Evolutionary conservation across 92 coral and sea anemone species (phyloP).

Genomic region (Paragorgia papillata): DNA sequence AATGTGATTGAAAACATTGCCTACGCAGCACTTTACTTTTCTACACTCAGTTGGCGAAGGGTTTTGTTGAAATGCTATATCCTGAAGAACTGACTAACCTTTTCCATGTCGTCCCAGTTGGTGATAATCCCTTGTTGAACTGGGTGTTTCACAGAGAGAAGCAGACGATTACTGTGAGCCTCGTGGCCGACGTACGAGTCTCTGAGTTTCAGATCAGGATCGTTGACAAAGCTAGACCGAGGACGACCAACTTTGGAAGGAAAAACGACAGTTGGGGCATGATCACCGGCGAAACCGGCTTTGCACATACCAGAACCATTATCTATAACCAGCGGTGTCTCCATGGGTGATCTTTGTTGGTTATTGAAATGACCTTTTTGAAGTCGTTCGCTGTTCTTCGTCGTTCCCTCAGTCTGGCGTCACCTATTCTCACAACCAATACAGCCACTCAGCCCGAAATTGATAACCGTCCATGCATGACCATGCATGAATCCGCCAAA

Average conservation of each 20-base stretch:
- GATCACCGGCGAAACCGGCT: constrained; percentile 96
- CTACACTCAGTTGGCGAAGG: no score
- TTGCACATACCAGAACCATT: constrained; percentile 98
- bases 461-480: neutral
- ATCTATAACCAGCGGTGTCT: constrained; percentile 87
- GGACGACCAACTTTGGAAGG: constrained; percentile 95
- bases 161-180: constrained; percentile 86
- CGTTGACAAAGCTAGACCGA: constrained; percentile 79
- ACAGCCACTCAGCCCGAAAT: neutral
- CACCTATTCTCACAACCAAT: neutral
- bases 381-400: neutral
- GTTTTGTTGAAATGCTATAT: no score
- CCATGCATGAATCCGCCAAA: no score
- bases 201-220: constrained; percentile 79
- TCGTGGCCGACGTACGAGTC: constrained; percentile 90
- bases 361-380: no score
- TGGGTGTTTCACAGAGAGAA: constrained; percentile 78
- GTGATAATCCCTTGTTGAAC: constrained; percentile 89
- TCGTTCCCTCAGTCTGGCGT: no score
- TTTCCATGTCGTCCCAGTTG: constrained; percentile 97
- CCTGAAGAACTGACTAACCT: no score
- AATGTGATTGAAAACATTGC: no score
- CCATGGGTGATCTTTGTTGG: constrained; percentile 61
- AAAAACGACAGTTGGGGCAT: constrained; percentile 91
- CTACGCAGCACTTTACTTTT: no score